Conservation (phyloP, 2,888 invertebrate species). For the Endotricha flammealis region DNA sequence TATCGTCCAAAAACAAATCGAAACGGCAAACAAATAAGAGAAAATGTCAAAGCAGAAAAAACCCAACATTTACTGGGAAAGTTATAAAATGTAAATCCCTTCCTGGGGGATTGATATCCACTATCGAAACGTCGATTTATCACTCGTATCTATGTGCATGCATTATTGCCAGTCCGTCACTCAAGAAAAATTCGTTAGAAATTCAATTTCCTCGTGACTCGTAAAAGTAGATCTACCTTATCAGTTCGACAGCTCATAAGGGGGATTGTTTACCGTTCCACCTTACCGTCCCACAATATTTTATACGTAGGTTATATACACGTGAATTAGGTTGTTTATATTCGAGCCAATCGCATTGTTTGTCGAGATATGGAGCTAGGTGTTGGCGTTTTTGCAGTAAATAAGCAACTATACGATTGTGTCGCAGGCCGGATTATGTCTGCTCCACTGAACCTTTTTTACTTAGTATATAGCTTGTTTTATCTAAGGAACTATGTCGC, state of each 20-base stretch:
- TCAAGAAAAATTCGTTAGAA: constrained; percentile 31
- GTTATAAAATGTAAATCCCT: background rate
- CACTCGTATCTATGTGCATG: constrained; percentile 12
- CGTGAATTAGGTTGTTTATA: constrained; percentile 35
- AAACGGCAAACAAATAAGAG: too few species aligned
- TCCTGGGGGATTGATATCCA: background rate
- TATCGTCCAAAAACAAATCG: too few species aligned
- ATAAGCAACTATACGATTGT: constrained; percentile 1
- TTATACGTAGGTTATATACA: constrained; percentile 21
- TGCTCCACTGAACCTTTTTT: constrained; percentile 8
- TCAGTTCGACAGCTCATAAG: constrained; percentile 43
- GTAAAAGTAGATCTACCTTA: constrained; percentile 36
- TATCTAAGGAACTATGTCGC: constrained; percentile 1
- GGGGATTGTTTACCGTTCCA: constrained; percentile 37
- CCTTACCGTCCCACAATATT: constrained; percentile 31
- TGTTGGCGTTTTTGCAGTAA: constrained; percentile 1
- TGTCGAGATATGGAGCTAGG: background rate
- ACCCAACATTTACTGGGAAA: too few species aligned
- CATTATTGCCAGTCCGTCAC: constrained; percentile 16
- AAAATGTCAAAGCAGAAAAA: too few species aligned
- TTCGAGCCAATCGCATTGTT: constrained; percentile 12
- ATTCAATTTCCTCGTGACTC: constrained; percentile 43
- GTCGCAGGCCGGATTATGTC: constrained; percentile 6
- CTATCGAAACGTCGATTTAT: constrained; percentile 11
- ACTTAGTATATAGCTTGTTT: background rate